Percentiles rank a stretch among this genome's conserved stretches.
phyloP scores from a whole-genome alignment of 2,797 vertebrate genomes.

The Pelodytes ibericus region DNA sequence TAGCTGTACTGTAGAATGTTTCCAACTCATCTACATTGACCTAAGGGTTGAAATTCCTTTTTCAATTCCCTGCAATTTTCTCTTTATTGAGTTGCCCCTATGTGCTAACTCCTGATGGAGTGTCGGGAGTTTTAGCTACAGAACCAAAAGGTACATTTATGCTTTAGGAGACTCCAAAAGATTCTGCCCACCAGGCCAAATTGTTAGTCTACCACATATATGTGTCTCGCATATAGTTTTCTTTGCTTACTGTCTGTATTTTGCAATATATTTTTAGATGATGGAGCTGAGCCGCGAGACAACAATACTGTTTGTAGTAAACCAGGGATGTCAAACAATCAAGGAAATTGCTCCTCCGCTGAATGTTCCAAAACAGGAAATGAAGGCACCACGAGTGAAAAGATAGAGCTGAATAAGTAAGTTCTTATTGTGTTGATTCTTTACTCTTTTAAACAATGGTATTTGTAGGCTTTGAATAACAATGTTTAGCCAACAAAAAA shows the following conservation, averaged over 20 bases:
- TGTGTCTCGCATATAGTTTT: too few relatives aligned
- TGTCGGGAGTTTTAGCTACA: too few relatives aligned
- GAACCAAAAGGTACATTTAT: too few relatives aligned
- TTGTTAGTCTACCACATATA: too few relatives aligned
- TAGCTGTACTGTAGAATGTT: too few relatives aligned
- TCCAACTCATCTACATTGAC: too few relatives aligned
- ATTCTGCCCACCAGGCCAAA: too few relatives aligned
- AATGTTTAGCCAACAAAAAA: background rate
- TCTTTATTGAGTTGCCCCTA: too few relatives aligned
- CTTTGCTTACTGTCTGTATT: background rate
- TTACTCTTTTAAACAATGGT: background rate
- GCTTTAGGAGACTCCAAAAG: too few relatives aligned
- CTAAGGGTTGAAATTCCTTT: too few relatives aligned
- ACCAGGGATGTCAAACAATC: background rate
- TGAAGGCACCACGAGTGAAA: constrained; percentile 12
- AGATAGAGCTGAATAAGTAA: constrained; percentile 11
- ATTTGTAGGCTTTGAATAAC: background rate
- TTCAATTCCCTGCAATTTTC: too few relatives aligned
- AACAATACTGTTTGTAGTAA: constrained; percentile 6
- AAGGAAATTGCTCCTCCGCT: background rate
- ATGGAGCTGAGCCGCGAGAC: background rate
- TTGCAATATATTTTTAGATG: constrained; percentile 24
- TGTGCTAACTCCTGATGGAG: too few relatives aligned
- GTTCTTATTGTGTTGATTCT: background rate
- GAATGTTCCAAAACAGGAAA: constrained; percentile 3